Evolutionary conservation across 2,797 vertebrate species (phyloP), one percentile per base, ranked within the genome.

Genomic region (Gallinago nigripennis): DNA sequence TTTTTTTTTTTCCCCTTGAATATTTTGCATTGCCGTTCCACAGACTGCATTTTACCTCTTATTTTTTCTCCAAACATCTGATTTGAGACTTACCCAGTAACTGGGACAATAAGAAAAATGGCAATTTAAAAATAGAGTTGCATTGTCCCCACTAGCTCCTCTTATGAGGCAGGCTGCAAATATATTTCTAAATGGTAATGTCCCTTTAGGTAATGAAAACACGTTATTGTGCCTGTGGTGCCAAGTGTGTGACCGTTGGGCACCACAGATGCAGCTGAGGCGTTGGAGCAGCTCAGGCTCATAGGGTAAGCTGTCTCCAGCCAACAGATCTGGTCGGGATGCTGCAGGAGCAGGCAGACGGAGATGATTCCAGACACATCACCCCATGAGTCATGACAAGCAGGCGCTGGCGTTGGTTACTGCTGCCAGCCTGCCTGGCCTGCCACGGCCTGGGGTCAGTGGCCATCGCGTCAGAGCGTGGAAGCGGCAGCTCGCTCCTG

Each of bases 371-470:
- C 66, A 82, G 93, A 65, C 65, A 57, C 33, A 39, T 92, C 85
- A 78, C 65, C 65, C 57, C 46, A 65, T 94, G 95, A 92, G 88
- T 95, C 94, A 96, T 33, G 37, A 72, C 68, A 75, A 90, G 45
- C 12, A 91, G 72, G 79, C 85, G 78, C 25, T 18, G 23, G 57
- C 31, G 18, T 61, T 95, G 83, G 70, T 65, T 86, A 86, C 43
- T 0, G 12, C 73, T 79, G 58, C 48, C 79, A 87, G 89, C 57
- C 84, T 91, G 85, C 23, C 69, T 76, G 85, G 89, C 57, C 82
- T 90, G 85, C 23, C 69, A 58, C 72, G 46, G 80, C 25, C 77
- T 91, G 33, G 86, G 92, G 90, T 95, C 96, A 93, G 58, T 28
- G 46, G 73, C 93, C 88, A 94, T 79, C 68, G 54, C 46, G 70